Evolutionary conservation across 2,797 vertebrate species (phyloP).

Genomic region (Numenius phaeopus): DNA sequence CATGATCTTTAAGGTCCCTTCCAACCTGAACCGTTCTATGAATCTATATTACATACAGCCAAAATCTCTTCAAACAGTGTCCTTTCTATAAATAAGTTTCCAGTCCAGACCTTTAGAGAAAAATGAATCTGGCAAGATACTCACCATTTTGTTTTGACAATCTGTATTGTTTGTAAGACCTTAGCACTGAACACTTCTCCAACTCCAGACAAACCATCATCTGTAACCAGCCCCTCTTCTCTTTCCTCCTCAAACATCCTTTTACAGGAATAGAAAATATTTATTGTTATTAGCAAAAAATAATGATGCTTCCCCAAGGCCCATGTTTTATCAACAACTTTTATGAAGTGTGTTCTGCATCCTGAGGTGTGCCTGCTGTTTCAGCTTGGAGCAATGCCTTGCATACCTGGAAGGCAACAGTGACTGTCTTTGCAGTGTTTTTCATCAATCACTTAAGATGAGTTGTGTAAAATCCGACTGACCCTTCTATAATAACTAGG

Average conservation of each 20-base stretch:
- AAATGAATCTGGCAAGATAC: neutral
- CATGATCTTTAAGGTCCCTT: too few relatives aligned
- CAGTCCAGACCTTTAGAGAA: neutral
- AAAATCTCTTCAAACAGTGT: neutral
- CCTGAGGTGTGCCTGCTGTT: neutral
- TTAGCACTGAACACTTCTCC: neutral
- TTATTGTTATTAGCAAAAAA: neutral
- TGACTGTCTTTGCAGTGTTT: conserved; percentile 31
- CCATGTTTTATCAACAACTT: neutral
- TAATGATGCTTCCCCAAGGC: neutral
- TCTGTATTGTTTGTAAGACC: neutral
- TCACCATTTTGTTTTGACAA: neutral
- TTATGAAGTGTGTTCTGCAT: neutral
- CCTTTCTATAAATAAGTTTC: neutral
- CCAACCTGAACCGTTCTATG: too few relatives aligned
- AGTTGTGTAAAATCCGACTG: conserved; percentile 49
- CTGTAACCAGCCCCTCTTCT: neutral
- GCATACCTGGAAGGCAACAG: conserved; percentile 7
- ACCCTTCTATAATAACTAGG: conserved; percentile 52
- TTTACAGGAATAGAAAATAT: neutral
- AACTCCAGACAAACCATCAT: neutral
- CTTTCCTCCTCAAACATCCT: neutral
- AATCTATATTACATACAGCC: neutral
- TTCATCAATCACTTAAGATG: conserved; percentile 57
- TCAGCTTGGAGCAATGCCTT: neutral